Evolutionary conservation across 2,797 vertebrate genomes (phyloP), one percentile per base, ranked within the genome.

Genomic region (Rhyacichthys aspro): DNA sequence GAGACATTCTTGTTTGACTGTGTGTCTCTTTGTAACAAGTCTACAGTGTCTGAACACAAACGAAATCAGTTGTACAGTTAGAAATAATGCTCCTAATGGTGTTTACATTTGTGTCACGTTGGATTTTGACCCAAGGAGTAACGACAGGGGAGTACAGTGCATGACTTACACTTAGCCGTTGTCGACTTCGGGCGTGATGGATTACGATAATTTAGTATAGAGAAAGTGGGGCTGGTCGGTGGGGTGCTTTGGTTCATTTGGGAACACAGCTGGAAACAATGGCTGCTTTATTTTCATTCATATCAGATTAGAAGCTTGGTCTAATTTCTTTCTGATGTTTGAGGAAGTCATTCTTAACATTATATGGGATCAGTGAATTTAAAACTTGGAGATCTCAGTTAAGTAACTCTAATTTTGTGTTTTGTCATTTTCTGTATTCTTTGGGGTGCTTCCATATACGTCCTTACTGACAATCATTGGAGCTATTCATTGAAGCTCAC

Each of bases 101-200:
- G 33, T 17, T 43, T 2, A 66, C 28, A 12, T 12, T 17, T 15
- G 3, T 15, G 37, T 37, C 9, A 15, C 41, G 9, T 44, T 38
- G 12, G 17, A 33, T 16, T 59, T 53, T 46, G 32, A 45, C 42
- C 15, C 19, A 48, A 63, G n/a, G 39, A 37, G 3, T 23, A 23
- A 10, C 19, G 41, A 53, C 0, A 11, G n/a, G 11, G 42, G 17
- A 28, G 11, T 42, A 43, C 15, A 5, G 12, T 54, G 32, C 11
- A 46, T 44, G 15, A 28, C 2, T 33, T 28, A 11, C 19, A 46
- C 32, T 38, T 28, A 59, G 5, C 16, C 42, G 28, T 11, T 46
- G 16, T 17, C 10, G 37, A 39, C 39, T 15, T 42, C 39, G 15
- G n/a, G 4, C 3, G 7, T 16, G 42, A 43, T 43, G 16, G 42